Evolutionary conservation across 2,113 vertebrate species (phyloP).

Genomic region (Neopipo cinnamomea): DNA sequence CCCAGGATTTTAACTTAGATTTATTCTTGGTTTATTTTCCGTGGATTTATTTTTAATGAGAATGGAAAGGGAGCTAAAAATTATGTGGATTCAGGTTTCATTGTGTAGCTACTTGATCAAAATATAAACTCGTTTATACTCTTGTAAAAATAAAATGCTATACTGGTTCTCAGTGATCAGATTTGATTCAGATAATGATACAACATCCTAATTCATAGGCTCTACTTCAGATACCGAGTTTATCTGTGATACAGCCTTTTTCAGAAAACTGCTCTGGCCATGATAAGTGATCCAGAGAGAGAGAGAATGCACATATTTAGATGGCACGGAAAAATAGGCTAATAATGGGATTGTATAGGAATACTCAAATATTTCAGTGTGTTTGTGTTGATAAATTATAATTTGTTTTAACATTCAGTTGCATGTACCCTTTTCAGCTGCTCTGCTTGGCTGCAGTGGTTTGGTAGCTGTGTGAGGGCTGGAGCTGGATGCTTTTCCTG

Average conservation of each 20-base stretch:
- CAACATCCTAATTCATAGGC: conserved; percentile 25
- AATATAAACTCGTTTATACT: conserved; percentile 21
- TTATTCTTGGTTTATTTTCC: conserved; percentile 25
- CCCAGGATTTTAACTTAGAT: not conserved
- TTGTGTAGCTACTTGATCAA: conserved; percentile 47
- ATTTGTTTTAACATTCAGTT: not conserved
- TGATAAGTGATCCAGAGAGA: conserved; percentile 19
- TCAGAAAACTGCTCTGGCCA: not conserved
- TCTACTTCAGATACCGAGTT: not conserved
- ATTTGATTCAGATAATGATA: conserved; percentile 45
- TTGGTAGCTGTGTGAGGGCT: not conserved
- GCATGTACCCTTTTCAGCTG: not conserved
- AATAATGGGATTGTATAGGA: not conserved
- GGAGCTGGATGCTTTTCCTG: conserved; percentile 9
- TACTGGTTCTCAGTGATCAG: conserved; percentile 35
- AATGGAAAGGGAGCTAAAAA: conserved; percentile 40
- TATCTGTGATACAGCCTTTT: not conserved
- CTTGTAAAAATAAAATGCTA: not conserved
- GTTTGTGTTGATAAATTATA: not conserved
- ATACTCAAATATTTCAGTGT: not conserved
- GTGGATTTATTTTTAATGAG: conserved; percentile 21
- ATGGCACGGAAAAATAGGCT: not conserved
- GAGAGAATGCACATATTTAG: not conserved
- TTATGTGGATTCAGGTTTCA: conserved; percentile 35
- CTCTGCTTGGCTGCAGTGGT: not conserved